Evolutionary conservation across 2,797 vertebrate genomes (phyloP), one percentile per base, ranked within the genome.

Genomic region (Gila robusta): DNA sequence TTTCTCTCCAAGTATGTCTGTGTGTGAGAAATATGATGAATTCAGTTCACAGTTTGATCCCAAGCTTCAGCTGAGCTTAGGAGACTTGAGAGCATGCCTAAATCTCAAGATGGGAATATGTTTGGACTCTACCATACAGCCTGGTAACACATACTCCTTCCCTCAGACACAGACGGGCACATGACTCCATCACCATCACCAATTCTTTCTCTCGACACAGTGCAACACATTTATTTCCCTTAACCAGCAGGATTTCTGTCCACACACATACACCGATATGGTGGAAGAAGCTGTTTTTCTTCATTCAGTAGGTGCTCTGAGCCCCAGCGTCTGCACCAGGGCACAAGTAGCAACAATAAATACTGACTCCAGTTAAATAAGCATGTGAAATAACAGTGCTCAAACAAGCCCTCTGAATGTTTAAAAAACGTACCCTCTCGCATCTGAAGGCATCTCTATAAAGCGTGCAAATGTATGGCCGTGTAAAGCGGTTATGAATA

Each of bases 1-100:
- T 83, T 70, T 12, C 11, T 9, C 12, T 89, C 81, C 21, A 49
- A 37, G 21, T 52, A 52, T 0, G 1, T 66, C 16, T 70, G 82
- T 74, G 80, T 62, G n/a, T n/a, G 44, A 62, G 11, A 67, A 67
- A 89, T 79, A 70, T 88, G 73, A 44, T 79, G 54, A 83, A 90
- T 90, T 90, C 72, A 66, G 28, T 81, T 64, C 39, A 70, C 79
- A 76, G 82, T 87, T 90, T 74, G 76, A 62, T 85, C 86, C 82
- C 84, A 90, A 82, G 82, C 82, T 41, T 23, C 47, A 85, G 78
- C 73, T 82, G 54, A 78, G 71, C 76, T 85, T 76, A 82, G 70
- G 84, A 66, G 73, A 87, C 44, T 76, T 78, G 69, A 82, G 37
- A 73, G 67, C 37, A 49, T 72, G 9, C 19, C 72, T 83, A 54